These are phyloP conservation scores for Sogatella furcifera DNA, from an alignment of 1,140 invertebrate species.

Conservation along the genomic window DNA sequence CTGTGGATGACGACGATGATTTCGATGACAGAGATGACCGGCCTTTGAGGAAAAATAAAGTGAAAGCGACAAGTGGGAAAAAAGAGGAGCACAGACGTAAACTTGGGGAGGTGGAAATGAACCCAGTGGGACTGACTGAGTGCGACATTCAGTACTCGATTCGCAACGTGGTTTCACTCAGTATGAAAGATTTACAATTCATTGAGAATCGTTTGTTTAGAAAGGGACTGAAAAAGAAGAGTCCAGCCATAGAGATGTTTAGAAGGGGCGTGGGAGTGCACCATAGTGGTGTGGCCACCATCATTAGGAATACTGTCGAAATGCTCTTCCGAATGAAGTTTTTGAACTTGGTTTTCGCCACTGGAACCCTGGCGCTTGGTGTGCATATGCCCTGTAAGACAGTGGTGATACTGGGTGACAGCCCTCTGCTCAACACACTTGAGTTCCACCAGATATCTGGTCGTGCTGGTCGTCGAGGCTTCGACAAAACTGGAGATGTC, in stretches of 20 bases:
- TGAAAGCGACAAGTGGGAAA: neutral
- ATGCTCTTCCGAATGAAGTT: conserved; percentile 22
- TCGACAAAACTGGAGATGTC: neutral
- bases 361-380: conserved; percentile 20
- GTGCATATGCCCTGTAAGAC: conserved; percentile 24
- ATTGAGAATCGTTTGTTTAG: conserved; percentile 9
- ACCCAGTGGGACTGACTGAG: neutral
- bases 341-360: conserved; percentile 18
- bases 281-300: conserved; percentile 18
- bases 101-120: neutral
- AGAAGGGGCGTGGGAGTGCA: conserved; percentile 15
- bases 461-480: neutral
- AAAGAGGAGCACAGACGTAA: neutral
- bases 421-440: conserved; percentile 17
- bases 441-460: conserved; percentile 18
- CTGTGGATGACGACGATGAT: neutral
- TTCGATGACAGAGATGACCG: neutral
- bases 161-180: conserved; percentile 1
- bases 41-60: neutral
- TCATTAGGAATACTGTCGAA: conserved; percentile 15
- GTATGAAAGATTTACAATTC: conserved; percentile 13
- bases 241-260: conserved; percentile 6
- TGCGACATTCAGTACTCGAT: neutral
- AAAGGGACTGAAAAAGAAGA: neutral
- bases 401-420: conserved; percentile 18